Evolutionary conservation across 1,140 invertebrate genomes (phyloP).

Genomic region (Neotoxoptera formosana): DNA sequence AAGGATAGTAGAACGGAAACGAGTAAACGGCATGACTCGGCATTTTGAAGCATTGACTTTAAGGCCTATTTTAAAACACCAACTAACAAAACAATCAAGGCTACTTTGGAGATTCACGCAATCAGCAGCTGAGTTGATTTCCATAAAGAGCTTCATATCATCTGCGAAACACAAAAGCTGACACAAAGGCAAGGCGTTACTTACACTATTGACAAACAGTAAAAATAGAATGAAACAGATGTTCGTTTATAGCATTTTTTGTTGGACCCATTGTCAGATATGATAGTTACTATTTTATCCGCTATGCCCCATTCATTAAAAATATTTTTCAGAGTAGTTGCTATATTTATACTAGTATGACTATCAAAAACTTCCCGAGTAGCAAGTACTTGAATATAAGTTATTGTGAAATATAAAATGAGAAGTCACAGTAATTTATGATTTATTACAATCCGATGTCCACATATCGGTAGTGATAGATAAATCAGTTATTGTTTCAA

Average conservation of each 20-base stretch:
- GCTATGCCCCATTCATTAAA: constrained; percentile 31
- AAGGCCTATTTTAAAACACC: no score
- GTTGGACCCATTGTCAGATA: constrained; percentile 15
- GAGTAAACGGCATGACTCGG: no score
- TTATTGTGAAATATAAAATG: constrained; percentile 45
- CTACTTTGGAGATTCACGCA: no score
- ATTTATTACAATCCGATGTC: constrained; percentile 51
- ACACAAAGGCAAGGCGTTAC: no score
- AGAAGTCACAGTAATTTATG: constrained; percentile 44
- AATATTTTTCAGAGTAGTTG: not conserved
- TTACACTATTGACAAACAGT: no score
- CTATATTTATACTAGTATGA: constrained; percentile 31
- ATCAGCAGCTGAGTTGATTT: no score
- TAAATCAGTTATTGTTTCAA: not conserved
- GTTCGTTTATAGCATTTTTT: constrained; percentile 41
- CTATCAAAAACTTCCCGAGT: not conserved
- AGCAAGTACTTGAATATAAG: constrained; percentile 8
- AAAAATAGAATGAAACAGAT: not conserved
- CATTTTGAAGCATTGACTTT: no score
- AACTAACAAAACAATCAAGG: no score
- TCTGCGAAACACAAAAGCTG: no score
- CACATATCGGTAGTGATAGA: constrained; percentile 52
- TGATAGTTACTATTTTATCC: constrained; percentile 31
- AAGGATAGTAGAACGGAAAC: no score
- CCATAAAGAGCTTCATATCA: no score